Base-by-base conservation (phyloP, 2,113 vertebrate genomes). In the Climacteris rufus region DNA sequence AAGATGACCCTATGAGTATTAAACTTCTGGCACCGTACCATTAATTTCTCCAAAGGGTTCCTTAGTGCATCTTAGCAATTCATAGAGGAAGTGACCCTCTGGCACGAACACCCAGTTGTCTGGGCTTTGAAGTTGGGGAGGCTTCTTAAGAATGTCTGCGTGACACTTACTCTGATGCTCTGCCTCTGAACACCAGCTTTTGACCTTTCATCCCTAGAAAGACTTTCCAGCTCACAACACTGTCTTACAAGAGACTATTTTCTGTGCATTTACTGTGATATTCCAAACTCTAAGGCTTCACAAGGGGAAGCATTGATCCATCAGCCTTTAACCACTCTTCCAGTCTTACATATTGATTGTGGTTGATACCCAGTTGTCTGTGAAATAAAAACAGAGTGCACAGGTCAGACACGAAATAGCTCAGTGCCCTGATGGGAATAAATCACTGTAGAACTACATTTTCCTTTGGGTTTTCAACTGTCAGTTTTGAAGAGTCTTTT, bases 11-110 rank as follows among this genome's bases (percentile, higher is more conserved):
- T 31, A 6, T 9, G 35, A 77, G 30, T 65, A 94, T 89, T 78
- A 78, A 83, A 66, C 20, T 47, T 70, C 14, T 92, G 94, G 64
- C 49, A 80, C 37, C 0, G 24, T 35, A 75, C 50, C 76, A 95
- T 31, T 40, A 89, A 90, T 83, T 89, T 91, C 87, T 89, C 94
- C 45, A 78, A 96, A 93, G 52, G 21, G 63, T 93, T 90, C 76
- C 90, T 82, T 54, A 76, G 64, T 53, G 96, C 94, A 90, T 87
- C 54, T 42, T 68, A 86, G 96, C 76, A 87, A 95, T 90, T 96
- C 79, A 76, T 74, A 82, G 90, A 97, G 97, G 97, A 97, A 97
- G 93, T 96, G 96, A 96, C 95, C 96, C 91, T 83, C 86, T 87
- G 94, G 87, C 89, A 93, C 5, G 13, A 77, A 81, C 79, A 93